Base-by-base conservation (phyloP, 2,888 invertebrate genomes). In the Andrena camellia region DNA sequence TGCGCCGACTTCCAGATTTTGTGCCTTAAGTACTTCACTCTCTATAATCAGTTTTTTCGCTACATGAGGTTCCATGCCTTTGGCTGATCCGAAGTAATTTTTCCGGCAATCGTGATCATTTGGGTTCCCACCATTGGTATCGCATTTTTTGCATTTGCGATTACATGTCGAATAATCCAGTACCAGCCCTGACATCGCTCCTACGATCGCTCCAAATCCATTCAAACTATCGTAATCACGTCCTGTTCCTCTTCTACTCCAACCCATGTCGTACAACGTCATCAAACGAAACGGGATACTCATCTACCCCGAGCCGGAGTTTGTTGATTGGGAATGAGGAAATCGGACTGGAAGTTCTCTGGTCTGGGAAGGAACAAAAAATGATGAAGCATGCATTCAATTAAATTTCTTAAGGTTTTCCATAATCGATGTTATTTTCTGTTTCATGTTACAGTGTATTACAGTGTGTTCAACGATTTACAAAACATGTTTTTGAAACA, bases 41-140 rank as follows among this genome's bases (percentile, higher is more conserved):
- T 31, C 26, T 2, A 35, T 67, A 0, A 83, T 71, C 2, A 89
- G 29, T 52, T 86, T 71, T 13, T 59, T 78, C 0, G 86, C 90
- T 20, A 82, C 81, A 78, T 88, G 72, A 42, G 90, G 80, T 68
- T 91, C 88, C 90, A 91, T 91, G 1, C 88, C 88, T 82, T 91
- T 92, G 0, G 89, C 88, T 71, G 84, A 85, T 6, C 88, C 90
- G 8, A 33, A 31, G 63, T 88, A 91, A 79, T 90, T 90, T 8
- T 73, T 10, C 31, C 89, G 69, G 48, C 90, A 90, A 86, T 86
- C 50, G 76, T 90, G 88, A 52, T 88, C 82, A 2, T 64, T 6
- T 31, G 42, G 29, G 4, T 59, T 8, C 64, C 75, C 72, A 26
- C 86, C 86, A 33, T 33, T 33, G 13, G 1, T 29, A 62, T 89